Percentiles rank a stretch among this genome's conserved stretches.
phyloP scores from a whole-genome alignment of 2,888 invertebrate genomes.

The Lasius platythorax region DNA sequence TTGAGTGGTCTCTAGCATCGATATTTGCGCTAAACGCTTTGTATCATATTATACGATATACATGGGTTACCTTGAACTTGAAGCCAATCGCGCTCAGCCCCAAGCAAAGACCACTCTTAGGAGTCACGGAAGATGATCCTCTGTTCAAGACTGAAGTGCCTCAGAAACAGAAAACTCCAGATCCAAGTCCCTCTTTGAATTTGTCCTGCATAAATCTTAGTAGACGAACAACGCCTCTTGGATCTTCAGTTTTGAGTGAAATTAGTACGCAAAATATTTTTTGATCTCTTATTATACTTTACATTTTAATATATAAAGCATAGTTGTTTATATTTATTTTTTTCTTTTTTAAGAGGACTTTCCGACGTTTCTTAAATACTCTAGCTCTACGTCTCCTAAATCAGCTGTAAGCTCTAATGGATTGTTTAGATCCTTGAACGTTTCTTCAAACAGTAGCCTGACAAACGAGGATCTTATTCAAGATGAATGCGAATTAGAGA shows the following conservation, averaged over 20 bases:
- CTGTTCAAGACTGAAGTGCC: constrained; percentile 77
- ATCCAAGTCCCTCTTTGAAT: constrained; percentile 76
- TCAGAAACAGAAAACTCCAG: constrained; percentile 66
- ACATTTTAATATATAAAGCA: neutral
- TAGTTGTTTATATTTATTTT: constrained; percentile 1
- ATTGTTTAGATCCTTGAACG: constrained; percentile 78
- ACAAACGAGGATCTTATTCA: constrained; percentile 82
- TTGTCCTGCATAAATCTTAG: constrained; percentile 80
- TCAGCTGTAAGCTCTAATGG: constrained; percentile 76
- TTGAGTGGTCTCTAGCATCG: constrained; percentile 83
- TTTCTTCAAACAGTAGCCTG: constrained; percentile 79
- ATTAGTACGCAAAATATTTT: constrained; percentile 70
- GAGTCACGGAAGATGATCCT: constrained; percentile 86
- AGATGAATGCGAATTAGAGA: constrained; percentile 79
- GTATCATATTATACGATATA: constrained; percentile 87
- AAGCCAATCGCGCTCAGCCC: constrained; percentile 86
- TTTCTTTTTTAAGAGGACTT: constrained; percentile 77
- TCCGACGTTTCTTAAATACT: constrained; percentile 78
- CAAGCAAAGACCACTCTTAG: constrained; percentile 87
- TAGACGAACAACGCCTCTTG: constrained; percentile 77
- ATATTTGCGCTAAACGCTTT: constrained; percentile 87
- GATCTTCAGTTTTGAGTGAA: constrained; percentile 79
- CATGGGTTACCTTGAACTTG: constrained; percentile 84
- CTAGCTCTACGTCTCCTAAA: constrained; percentile 75
- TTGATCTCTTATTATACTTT: neutral